These are phyloP conservation scores for Brachypodius melanocephalos DNA, from an alignment of 2,113 vertebrate species.

Conservation along the genomic window DNA sequence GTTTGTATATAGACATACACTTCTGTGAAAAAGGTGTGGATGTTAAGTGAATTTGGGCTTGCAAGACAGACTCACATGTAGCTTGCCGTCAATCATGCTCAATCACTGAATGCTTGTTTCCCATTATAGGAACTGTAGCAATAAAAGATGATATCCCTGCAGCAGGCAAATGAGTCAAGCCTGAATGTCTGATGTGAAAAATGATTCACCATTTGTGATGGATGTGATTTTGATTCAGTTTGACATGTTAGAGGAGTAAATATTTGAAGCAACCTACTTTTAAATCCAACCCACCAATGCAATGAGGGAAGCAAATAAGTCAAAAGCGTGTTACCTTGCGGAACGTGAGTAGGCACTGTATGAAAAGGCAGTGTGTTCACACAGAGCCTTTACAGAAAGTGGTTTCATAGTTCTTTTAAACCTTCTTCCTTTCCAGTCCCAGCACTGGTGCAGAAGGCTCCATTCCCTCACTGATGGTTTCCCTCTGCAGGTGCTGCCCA, in stretches of 20 bases:
- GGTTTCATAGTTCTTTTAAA: not conserved
- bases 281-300: not conserved
- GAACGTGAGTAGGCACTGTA: not conserved
- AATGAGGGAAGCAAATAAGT: not conserved
- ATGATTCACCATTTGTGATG: constrained; percentile 3
- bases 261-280: constrained; percentile 21
- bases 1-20: not conserved
- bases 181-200: not conserved
- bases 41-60: not conserved
- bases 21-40: not conserved
- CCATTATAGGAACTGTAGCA: not conserved
- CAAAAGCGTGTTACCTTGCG: not conserved
- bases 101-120: not conserved
- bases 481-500: not conserved
- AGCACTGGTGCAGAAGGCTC: not conserved
- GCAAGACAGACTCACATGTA: not conserved
- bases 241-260: constrained; percentile 5
- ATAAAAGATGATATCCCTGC: not conserved
- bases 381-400: not conserved
- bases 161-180: not conserved
- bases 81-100: not conserved
- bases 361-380: not conserved
- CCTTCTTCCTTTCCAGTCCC: not conserved
- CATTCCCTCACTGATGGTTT: not conserved
- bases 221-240: not conserved